Conservation (phyloP, 1,140 invertebrate species). For the Carposina sasakii region DNA sequence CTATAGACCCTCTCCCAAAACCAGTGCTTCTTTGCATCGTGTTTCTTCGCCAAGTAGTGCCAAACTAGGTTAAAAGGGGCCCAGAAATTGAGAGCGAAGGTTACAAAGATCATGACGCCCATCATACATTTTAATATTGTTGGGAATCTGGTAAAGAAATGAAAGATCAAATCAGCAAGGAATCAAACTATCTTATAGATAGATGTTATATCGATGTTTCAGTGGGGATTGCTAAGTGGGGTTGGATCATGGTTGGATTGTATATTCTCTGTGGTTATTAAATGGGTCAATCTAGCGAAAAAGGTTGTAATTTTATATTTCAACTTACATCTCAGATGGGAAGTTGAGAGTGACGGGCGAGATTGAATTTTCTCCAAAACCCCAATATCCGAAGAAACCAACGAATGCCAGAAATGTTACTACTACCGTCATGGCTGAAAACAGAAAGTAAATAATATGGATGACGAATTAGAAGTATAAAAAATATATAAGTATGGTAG, state of each 20-base stretch:
- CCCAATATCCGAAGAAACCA: constrained; percentile 55
- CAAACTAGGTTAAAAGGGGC: constrained; percentile 59
- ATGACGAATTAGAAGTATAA: not conserved
- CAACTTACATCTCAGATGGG: constrained; percentile 40
- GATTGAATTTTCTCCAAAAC: constrained; percentile 39
- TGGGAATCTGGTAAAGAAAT: constrained; percentile 42
- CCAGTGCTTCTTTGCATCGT: constrained; percentile 41
- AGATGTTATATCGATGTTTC: too few relatives aligned
- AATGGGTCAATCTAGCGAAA: too few relatives aligned
- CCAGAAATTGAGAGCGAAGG: constrained; percentile 60
- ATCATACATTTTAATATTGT: constrained; percentile 51
- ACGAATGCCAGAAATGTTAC: constrained; percentile 41
- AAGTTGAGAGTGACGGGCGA: constrained; percentile 52
- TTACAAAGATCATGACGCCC: constrained; percentile 58
- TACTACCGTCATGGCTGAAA: constrained; percentile 47
- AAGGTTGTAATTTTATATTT: too few relatives aligned
- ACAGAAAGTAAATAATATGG: constrained; percentile 7
- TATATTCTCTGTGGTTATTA: too few relatives aligned
- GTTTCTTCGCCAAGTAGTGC: constrained; percentile 48
- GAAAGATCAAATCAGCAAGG: too few relatives aligned
- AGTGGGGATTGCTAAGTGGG: too few relatives aligned
- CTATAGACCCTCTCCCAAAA: constrained; percentile 56
- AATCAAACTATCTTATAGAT: too few relatives aligned
- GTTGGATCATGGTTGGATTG: too few relatives aligned
- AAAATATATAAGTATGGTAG: too few relatives aligned